Conservation (phyloP, 2,797 vertebrate species). For the Myotis findleyi region DNA sequence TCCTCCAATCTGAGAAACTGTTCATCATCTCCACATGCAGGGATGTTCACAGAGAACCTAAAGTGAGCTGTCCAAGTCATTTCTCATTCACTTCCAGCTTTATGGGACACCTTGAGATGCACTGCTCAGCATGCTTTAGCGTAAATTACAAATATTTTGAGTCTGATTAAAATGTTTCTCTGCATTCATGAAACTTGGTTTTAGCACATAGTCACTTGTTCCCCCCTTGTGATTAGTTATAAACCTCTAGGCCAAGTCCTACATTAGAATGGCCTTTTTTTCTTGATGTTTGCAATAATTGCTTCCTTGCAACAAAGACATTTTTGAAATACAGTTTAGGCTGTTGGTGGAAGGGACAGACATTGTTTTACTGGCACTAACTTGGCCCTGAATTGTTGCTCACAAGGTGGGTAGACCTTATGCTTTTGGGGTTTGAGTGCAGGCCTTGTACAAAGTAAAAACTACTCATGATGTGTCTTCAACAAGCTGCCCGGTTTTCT, state of each 20-base stretch:
- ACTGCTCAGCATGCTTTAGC: background rate
- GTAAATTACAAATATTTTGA: conserved; percentile 10
- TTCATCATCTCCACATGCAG: background rate
- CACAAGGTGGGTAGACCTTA: background rate
- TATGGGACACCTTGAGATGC: background rate
- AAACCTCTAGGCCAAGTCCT: conserved; percentile 47
- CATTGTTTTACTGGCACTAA: conserved; percentile 29
- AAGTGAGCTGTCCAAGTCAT: background rate
- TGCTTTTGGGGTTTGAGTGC: conserved; percentile 42
- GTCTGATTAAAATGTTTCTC: background rate
- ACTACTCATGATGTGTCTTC: conserved; percentile 54
- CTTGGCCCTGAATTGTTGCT: conserved; percentile 53
- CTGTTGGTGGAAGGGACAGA: conserved; percentile 1
- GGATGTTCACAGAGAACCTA: background rate
- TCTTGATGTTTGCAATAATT: conserved; percentile 52
- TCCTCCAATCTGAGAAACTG: background rate
- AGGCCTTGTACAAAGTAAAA: conserved; percentile 55
- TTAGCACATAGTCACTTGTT: background rate
- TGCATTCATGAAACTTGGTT: conserved; percentile 51
- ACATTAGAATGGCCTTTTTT: conserved; percentile 24
- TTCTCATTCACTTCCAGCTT: background rate
- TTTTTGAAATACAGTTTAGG: conserved; percentile 49
- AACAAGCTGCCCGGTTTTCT: conserved; percentile 38
- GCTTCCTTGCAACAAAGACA: conserved; percentile 39
- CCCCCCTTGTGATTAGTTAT: background rate